These are phyloP conservation scores for Sarcophaga carnaria DNA, from an alignment of 2,888 invertebrate species.

Conservation along the genomic window DNA sequence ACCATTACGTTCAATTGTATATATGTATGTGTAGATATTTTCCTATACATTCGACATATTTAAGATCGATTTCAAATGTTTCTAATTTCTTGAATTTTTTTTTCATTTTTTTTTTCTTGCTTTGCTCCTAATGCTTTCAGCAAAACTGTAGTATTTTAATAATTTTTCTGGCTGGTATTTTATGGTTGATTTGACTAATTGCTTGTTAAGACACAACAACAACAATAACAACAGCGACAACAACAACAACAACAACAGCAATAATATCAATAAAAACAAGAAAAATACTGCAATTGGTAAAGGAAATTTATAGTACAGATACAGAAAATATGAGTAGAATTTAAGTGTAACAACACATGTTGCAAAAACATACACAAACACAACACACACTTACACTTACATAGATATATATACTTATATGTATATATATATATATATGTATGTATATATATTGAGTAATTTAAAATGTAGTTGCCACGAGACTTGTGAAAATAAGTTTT, in stretches of 20 bases:
- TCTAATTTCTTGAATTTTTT: not conserved
- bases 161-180: conserved; percentile 23
- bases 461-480: not conserved
- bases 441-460: not conserved
- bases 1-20: not conserved
- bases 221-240: no score
- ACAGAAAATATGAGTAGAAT: conserved; percentile 45
- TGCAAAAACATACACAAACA: not conserved
- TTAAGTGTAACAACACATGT: conserved; percentile 21
- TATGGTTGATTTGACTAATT: conserved; percentile 58
- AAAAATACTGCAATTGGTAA: not conserved
- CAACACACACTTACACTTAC: not conserved
- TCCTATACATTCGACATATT: no score
- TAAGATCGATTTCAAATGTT: no score
- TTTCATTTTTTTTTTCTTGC: conserved; percentile 20
- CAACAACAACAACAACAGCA: no score
- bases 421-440: not conserved
- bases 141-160: conserved; percentile 30
- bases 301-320: conserved; percentile 47
- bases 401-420: no score
- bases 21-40: not conserved
- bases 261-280: no score
- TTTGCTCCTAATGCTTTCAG: conserved; percentile 48
- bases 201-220: conserved; percentile 34
- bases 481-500: not conserved